These are phyloP conservation scores for Sarotherodon lohbergeri DNA, from an alignment of 2,113 vertebrate genomes.

Conservation along the genomic window DNA sequence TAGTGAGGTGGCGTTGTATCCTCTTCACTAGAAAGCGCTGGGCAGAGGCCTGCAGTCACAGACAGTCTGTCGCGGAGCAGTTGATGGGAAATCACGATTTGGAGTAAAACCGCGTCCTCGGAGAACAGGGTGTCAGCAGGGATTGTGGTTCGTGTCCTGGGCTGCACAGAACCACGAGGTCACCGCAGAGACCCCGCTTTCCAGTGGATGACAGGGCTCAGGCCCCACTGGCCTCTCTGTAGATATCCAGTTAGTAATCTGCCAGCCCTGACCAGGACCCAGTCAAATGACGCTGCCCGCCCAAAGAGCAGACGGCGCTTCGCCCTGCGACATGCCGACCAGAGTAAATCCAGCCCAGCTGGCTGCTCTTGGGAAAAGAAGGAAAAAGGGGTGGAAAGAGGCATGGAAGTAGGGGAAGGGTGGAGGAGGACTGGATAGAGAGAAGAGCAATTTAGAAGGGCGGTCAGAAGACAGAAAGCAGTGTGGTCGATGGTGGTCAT, in stretches of 20 bases:
- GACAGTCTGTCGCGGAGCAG: constrained; percentile 45
- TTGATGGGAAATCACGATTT: constrained; percentile 66
- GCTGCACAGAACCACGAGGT: constrained; percentile 40
- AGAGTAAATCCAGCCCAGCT: constrained; percentile 71
- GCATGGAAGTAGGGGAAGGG: neutral
- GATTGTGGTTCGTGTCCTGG: constrained; percentile 48
- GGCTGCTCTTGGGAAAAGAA: constrained; percentile 49
- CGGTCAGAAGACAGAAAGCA: constrained; percentile 53
- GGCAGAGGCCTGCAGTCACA: constrained; percentile 48
- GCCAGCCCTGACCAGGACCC: constrained; percentile 53
- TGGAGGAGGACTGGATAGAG: neutral
- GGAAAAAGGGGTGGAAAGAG: constrained; percentile 9
- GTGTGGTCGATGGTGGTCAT: constrained; percentile 57
- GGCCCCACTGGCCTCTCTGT: constrained; percentile 54
- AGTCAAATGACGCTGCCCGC: constrained; percentile 47
- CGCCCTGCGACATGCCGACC: constrained; percentile 36
- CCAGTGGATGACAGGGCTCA: constrained; percentile 63
- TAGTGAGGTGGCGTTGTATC: constrained; percentile 49
- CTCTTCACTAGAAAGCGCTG: constrained; percentile 48
- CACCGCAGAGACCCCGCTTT: constrained; percentile 42
- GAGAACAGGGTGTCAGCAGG: constrained; percentile 72
- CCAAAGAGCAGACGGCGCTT: constrained; percentile 32
- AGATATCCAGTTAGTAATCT: constrained; percentile 71
- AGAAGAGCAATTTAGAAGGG: constrained; percentile 37
- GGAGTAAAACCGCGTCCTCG: constrained; percentile 65